A percentile compares a stretch with the other conserved stretches of the same genome.
Conservation (phyloP, 2,113 vertebrate species). For the Anolis carolinensis region DNA sequence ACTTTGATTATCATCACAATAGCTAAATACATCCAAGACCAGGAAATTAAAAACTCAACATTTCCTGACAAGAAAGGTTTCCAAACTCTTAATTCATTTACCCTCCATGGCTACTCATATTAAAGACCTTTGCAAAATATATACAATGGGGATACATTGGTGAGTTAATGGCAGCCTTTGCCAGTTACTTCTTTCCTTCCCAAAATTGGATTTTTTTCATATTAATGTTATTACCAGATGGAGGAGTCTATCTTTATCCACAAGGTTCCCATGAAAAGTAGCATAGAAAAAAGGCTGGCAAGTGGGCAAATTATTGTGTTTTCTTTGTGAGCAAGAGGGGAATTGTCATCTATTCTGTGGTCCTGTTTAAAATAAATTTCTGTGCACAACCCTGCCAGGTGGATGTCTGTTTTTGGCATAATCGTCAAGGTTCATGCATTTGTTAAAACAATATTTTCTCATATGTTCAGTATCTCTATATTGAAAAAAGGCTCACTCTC, state of each 20-base stretch:
- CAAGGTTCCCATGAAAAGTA: constrained; percentile 43
- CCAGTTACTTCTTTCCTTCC: constrained; percentile 23
- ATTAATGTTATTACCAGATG: constrained; percentile 53
- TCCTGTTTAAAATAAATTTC: constrained; percentile 60
- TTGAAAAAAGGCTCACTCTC: constrained; percentile 42
- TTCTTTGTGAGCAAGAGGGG: constrained; percentile 28
- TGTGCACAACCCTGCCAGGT: constrained; percentile 54
- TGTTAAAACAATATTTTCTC: constrained; percentile 60
- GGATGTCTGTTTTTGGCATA: constrained; percentile 69
- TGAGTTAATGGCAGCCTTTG: constrained; percentile 25
- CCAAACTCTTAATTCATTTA: constrained; percentile 37
- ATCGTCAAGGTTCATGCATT: constrained; percentile 60
- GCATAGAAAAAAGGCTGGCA: neutral
- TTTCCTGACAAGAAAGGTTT: constrained; percentile 33
- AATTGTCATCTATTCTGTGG: constrained; percentile 15
- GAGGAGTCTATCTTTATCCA: constrained; percentile 52
- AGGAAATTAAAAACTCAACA: constrained; percentile 55
- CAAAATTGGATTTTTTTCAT: constrained; percentile 21
- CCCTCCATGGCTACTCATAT: constrained; percentile 26
- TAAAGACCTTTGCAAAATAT: constrained; percentile 41
- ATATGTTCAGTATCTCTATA: constrained; percentile 53
- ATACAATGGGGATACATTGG: constrained; percentile 36
- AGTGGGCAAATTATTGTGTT: constrained; percentile 23
- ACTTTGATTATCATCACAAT: constrained; percentile 30
- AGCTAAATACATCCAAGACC: constrained; percentile 1